These are phyloP conservation scores for Drosophila hydei DNA, from an alignment of 1,140 invertebrate species.

Conservation along the genomic window DNA sequence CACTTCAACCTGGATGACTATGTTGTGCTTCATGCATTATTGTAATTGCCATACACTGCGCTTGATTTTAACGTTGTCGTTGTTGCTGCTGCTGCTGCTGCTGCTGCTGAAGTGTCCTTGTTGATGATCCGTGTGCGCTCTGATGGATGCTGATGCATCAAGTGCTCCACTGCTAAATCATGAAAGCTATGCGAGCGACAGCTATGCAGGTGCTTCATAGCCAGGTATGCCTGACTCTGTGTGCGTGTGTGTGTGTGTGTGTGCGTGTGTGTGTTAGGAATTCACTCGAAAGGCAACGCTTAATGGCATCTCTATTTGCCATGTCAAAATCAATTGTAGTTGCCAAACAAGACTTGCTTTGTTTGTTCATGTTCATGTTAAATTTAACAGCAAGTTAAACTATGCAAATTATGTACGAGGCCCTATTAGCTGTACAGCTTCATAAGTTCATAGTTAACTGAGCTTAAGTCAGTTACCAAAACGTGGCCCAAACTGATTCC, in stretches of 20 bases:
- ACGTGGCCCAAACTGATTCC: too few relatives aligned
- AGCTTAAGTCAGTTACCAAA: too few relatives aligned
- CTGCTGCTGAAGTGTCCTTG: conserved; percentile 28
- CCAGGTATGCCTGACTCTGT: not conserved
- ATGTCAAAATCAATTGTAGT: conserved; percentile 20
- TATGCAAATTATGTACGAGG: not conserved
- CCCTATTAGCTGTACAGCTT: too few relatives aligned
- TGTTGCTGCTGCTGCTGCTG: conserved; percentile 15
- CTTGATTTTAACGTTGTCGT: conserved; percentile 21
- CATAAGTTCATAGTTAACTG: too few relatives aligned
- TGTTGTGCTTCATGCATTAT: conserved; percentile 48
- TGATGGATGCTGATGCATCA: conserved; percentile 53
- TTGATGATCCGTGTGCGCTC: conserved; percentile 39
- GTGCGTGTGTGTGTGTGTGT: not conserved
- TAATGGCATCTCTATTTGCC: conserved; percentile 12
- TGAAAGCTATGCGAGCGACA: conserved; percentile 29
- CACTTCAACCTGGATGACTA: conserved; percentile 32
- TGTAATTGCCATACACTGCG: conserved; percentile 46
- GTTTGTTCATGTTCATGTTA: not conserved
- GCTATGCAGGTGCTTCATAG: conserved; percentile 4
- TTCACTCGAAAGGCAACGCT: conserved; percentile 13
- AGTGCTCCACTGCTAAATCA: conserved; percentile 37
- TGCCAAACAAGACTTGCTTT: not conserved
- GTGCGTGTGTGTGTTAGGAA: conserved; percentile 2
- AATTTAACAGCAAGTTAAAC: not conserved